Evolutionary conservation across 2,888 invertebrate genomes (phyloP).

Genomic region (Agrochola circellaris): DNA sequence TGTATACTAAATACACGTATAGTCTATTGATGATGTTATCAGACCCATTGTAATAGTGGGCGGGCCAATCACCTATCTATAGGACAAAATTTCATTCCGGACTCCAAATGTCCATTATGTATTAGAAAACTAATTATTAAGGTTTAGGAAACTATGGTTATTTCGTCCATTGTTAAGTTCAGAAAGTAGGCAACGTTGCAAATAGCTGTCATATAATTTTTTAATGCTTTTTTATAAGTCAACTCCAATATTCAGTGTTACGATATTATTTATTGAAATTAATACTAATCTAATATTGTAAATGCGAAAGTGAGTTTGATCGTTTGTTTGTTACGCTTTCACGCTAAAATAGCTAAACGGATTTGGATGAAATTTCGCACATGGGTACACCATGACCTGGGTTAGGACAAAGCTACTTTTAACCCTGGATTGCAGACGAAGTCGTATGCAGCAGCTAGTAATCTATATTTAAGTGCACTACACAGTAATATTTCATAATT

Average conservation of each 20-base stretch:
- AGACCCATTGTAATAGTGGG: not conserved
- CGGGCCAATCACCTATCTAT: not conserved
- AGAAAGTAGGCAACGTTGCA: not conserved
- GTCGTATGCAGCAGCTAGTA: too few relatives aligned
- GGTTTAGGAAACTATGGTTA: not conserved
- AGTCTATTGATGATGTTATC: constrained; percentile 8
- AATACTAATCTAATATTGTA: not conserved
- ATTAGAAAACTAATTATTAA: not conserved
- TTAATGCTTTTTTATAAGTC: not conserved
- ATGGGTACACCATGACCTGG: too few relatives aligned
- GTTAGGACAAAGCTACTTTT: too few relatives aligned
- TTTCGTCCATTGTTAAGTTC: not conserved
- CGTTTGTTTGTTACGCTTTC: too few relatives aligned
- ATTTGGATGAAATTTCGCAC: too few relatives aligned
- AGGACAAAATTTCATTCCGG: not conserved
- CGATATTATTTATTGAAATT: not conserved
- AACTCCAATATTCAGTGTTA: not conserved
- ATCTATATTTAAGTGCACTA: not conserved
- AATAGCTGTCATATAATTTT: not conserved
- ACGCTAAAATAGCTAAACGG: too few relatives aligned
- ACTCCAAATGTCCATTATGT: not conserved
- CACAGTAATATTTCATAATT: not conserved
- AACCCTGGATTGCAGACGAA: too few relatives aligned
- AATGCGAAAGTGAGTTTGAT: too few relatives aligned
- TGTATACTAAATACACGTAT: not conserved